Evolutionary conservation across 1,140 invertebrate species (phyloP).

Genomic region (Araneus ventricosus): DNA sequence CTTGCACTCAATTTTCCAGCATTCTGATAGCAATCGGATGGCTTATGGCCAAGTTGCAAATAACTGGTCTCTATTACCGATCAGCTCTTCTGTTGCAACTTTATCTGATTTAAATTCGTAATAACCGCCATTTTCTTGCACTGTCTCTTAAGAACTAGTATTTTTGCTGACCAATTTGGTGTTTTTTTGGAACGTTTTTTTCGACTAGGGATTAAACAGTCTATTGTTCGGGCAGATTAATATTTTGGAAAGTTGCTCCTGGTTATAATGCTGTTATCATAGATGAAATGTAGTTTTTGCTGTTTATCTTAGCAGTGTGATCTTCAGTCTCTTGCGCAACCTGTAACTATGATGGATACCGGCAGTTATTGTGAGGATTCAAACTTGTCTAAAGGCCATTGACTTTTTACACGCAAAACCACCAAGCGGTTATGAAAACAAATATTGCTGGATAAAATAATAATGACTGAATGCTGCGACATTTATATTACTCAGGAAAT

Average conservation of each 20-base stretch:
- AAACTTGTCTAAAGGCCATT: background rate
- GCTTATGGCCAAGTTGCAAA: background rate
- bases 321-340: background rate
- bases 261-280: background rate
- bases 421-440: background rate
- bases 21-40: background rate
- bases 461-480: too few species aligned
- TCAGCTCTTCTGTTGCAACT: background rate
- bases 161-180: background rate
- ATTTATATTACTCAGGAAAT: too few species aligned
- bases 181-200: background rate
- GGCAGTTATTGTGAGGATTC: background rate
- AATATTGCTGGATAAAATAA: background rate
- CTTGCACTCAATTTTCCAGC: background rate
- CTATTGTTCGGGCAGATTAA: background rate
- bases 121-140: background rate
- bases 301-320: background rate
- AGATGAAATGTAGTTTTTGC: background rate
- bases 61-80: background rate
- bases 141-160: background rate
- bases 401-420: background rate
- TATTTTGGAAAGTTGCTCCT: background rate
- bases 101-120: conserved; percentile 18
- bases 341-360: background rate
- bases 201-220: background rate